Evolutionary conservation across 2,797 vertebrate genomes (phyloP), one percentile per base, ranked within the genome.

Genomic region (Poliocrania exsul): DNA sequence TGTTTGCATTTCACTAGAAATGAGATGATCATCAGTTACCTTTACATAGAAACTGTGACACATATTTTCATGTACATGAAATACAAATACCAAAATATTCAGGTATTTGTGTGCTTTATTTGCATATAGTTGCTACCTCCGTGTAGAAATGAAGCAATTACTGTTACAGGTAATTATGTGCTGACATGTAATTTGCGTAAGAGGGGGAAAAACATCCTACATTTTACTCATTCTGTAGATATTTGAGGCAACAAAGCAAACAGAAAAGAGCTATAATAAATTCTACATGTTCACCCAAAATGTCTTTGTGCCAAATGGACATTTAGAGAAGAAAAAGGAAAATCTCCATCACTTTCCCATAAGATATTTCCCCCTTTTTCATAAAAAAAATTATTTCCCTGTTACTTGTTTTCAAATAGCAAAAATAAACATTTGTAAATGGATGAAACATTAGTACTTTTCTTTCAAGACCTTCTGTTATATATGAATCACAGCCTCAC

Each of bases 91-190:
- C 89, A 96, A 94, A 94, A 96, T 92, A 94, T 91, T 93, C 94
- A 91, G 93, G 91, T 96, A 96, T 94, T 93, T 92, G 82, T 64
- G 89, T 64, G 33, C 87, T 86, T 84, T 44, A 83, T 96, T 97
- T 96, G 80, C 91, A 96, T 93, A 20, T 73, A 95, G 86, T 96
- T 95, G 71, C 86, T 96, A 93, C 93, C 93, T 95, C 88, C 40
- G 19, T 72, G 90, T 29, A 84, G 88, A 92, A 92, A 92, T 11
- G 1, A 70, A 90, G 80, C 65, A 94, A 94, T 92, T 92, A 90
- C 70, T 49, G 9, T 66, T 86, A 72, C 54, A 91, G 80, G 66
- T 79, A 96, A 95, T 95, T 96, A 96, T 56, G 56, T 56, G 47
- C 73, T 92, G 51, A 60, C 20, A 83, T 79, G 51, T 70, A 75